A percentile compares a stretch with the other conserved stretches of the same genome.
Conservation (phyloP, 2,888 invertebrate species). For the Gastracanthus pulcherrimus region DNA sequence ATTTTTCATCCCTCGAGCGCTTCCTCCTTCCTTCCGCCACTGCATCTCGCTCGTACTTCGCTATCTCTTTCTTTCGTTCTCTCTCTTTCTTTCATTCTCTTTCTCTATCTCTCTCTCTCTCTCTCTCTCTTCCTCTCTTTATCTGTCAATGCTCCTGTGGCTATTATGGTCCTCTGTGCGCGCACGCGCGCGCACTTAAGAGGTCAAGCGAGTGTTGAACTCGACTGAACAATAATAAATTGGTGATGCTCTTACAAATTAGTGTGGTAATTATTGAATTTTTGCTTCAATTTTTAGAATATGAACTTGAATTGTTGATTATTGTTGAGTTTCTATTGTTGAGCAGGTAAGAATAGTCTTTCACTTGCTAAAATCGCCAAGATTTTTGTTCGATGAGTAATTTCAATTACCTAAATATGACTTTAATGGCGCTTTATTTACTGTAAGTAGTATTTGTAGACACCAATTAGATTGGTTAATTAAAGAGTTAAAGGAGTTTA, state of each 20-base stretch:
- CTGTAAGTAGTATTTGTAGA: too few species aligned
- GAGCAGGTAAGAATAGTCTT: too few species aligned
- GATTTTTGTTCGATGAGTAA: too few species aligned
- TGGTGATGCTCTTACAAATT: background rate
- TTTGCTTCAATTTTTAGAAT: background rate
- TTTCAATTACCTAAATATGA: too few species aligned
- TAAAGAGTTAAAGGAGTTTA: too few species aligned
- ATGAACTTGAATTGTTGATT: too few species aligned
- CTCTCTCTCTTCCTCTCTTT: background rate
- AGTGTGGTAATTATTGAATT: background rate
- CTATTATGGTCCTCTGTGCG: background rate
- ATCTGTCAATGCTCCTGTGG: background rate
- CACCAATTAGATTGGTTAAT: too few species aligned
- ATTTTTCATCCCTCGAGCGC: constrained; percentile 59
- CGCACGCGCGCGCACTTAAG: background rate
- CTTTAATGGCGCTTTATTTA: too few species aligned
- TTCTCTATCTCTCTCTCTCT: too few species aligned
- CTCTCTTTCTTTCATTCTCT: background rate
- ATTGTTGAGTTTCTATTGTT: too few species aligned
- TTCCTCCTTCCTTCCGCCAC: background rate
- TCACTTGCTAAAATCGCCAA: too few species aligned
- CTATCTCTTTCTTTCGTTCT: background rate
- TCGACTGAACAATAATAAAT: background rate
- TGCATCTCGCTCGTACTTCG: background rate
- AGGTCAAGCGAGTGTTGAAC: background rate